Base-by-base conservation (phyloP, 2,888 invertebrate genomes). In the Stramonita haemastoma region DNA sequence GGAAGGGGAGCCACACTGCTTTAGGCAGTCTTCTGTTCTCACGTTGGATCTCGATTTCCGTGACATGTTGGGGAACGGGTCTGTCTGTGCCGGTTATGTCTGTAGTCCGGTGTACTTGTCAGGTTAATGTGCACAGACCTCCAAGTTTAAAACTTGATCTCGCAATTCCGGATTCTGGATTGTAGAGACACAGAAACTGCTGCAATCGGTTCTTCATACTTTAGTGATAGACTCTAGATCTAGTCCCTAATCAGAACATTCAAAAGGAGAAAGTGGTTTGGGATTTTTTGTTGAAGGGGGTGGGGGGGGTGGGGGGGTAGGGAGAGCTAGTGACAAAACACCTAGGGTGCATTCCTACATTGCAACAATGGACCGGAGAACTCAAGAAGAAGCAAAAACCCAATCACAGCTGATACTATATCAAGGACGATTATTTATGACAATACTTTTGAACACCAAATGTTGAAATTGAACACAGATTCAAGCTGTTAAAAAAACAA, bases 11-110 rank as follows among this genome's bases (percentile, higher is more conserved):
- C n/a, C 73, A 0, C n/a, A 22, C n/a, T 26, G 73, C 73, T 26
- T 73, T 5, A 73, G 29, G n/a, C n/a, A n/a, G n/a, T 73, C 73
- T n/a, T 73, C 73, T 73, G 73, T 73, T 73, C n/a, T 73, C 73
- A 73, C n/a, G n/a, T n/a, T n/a, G 73, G 73, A 26, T 73, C 73
- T 22, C 8, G 73, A 73, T n/a, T 73, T 73, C 11, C 73, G 73
- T n/a, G 73, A 73, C 73, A 73, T 73, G 73, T 5, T n/a, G n/a
- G n/a, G 73, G n/a, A 1, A 13, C 4, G 73, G n/a, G n/a, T n/a
- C n/a, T n/a, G 13, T 11, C 22, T n/a, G n/a, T 29, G 5, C n/a
- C n/a, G 22, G 8, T 4, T 73, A n/a, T 8, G 0, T 22, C 11
- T 73, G 22, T n/a, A 73, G n/a, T 73, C n/a, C 22, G 22, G 6